A percentile compares a stretch with the other conserved stretches of the same genome.
Evolutionary conservation across 2,888 invertebrate species (phyloP).

Genomic region (Ophioninae sp.): DNA sequence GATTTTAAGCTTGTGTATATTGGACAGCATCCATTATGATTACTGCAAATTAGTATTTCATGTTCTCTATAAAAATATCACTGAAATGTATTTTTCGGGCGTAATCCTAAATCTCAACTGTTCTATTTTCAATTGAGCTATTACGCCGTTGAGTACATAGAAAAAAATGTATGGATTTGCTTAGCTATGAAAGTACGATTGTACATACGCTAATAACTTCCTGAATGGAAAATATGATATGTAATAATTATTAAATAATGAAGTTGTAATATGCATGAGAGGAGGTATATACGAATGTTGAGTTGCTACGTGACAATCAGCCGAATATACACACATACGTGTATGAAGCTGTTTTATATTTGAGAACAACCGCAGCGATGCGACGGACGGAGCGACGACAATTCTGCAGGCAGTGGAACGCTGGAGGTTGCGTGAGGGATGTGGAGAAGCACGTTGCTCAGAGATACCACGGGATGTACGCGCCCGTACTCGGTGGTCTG

Average conservation of each 20-base stretch:
- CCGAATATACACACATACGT: neutral
- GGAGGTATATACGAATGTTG: neutral
- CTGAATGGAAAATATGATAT: neutral
- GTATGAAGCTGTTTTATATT: conserved; percentile 20
- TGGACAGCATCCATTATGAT: too few relatives aligned
- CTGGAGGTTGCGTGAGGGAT: conserved; percentile 42
- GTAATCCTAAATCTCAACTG: neutral
- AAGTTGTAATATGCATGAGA: neutral
- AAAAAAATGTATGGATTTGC: neutral
- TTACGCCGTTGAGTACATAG: neutral
- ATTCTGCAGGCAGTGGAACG: conserved; percentile 15
- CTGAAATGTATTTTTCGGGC: too few relatives aligned
- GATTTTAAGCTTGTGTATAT: too few relatives aligned
- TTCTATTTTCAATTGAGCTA: neutral
- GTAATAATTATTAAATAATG: neutral
- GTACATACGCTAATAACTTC: neutral
- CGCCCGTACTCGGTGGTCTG: conserved; percentile 64
- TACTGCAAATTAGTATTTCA: too few relatives aligned
- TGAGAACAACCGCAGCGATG: conserved; percentile 13
- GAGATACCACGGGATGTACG: conserved; percentile 59
- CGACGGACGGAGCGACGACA: conserved; percentile 40
- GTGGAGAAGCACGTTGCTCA: conserved; percentile 29
- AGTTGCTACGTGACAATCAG: neutral
- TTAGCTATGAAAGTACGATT: neutral
- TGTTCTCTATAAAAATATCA: too few relatives aligned